phyloP scores from a whole-genome alignment of 2,113 vertebrate genomes.

The Psammodynastes pulverulentus region DNA sequence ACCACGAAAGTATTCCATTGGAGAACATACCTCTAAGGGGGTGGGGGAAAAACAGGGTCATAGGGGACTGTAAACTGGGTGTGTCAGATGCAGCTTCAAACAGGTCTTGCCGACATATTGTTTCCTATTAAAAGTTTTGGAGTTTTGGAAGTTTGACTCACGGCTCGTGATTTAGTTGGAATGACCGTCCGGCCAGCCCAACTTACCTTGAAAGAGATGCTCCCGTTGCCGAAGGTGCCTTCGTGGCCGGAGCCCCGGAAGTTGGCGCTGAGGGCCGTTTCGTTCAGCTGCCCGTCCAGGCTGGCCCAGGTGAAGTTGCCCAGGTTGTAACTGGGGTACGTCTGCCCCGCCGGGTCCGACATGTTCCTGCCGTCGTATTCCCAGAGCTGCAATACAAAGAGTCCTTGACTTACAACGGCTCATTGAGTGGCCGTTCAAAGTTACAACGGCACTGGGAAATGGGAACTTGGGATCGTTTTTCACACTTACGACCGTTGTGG shows the following conservation, averaged over 20 bases:
- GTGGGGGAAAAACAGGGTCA: no score
- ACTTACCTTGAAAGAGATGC: slow-evolving; percentile 67
- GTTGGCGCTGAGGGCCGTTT: slow-evolving; percentile 55
- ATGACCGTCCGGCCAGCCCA: no score
- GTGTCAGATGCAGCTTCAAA: no score
- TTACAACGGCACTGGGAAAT: neutral
- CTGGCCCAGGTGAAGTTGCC: slow-evolving; percentile 75
- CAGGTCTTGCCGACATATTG: no score
- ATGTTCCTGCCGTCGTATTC: slow-evolving; percentile 74
- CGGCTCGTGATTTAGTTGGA: no score
- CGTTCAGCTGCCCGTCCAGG: slow-evolving; percentile 62
- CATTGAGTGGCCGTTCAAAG: neutral
- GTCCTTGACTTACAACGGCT: neutral
- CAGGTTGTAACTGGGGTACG: slow-evolving; percentile 77
- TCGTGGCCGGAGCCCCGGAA: slow-evolving; percentile 53
- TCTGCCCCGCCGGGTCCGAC: neutral
- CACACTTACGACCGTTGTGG: neutral
- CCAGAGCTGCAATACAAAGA: slow-evolving; percentile 71
- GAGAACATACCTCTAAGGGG: no score
- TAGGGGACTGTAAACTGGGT: no score
- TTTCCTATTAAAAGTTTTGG: no score
- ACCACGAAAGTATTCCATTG: no score
- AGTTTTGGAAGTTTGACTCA: no score
- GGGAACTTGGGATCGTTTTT: fast-evolving
- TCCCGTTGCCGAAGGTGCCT: slow-evolving; percentile 62